A percentile compares a stretch with the other conserved stretches of the same genome.
These are phyloP conservation scores for Cremastobaeus sp. DNA, from an alignment of 2,888 invertebrate genomes.

Conservation along the genomic window DNA sequence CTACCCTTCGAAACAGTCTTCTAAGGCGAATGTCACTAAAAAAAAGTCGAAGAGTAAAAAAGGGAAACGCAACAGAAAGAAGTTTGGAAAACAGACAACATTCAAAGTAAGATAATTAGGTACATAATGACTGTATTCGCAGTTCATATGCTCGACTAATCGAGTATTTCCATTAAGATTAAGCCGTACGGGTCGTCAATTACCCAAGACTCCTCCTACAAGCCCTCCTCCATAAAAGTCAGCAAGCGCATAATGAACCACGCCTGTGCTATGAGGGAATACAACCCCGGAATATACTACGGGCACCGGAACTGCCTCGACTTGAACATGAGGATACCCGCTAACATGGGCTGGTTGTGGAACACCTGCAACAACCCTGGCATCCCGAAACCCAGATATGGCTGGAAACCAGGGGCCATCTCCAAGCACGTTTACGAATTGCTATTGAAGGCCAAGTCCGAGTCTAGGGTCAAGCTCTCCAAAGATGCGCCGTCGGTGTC, in stretches of 20 bases:
- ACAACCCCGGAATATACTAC: conserved; percentile 61
- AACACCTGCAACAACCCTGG: conserved; percentile 64
- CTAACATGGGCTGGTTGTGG: conserved; percentile 69
- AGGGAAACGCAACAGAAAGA: conserved; percentile 1
- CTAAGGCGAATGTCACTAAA: not conserved
- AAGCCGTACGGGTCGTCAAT: not conserved
- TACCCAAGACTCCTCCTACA: not conserved
- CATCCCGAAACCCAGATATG: conserved; percentile 62
- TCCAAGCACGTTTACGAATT: conserved; percentile 64
- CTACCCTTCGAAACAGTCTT: conserved; percentile 7
- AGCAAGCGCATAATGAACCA: conserved; percentile 46
- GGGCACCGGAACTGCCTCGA: conserved; percentile 68
- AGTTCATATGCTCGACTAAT: not conserved
- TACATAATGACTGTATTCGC: not conserved
- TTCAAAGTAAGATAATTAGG: conserved; percentile 6
- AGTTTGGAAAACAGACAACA: not conserved
- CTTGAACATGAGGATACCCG: conserved; percentile 64
- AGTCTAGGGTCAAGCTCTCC: conserved; percentile 31
- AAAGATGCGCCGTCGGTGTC: not conserved
- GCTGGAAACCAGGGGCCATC: conserved; percentile 70
- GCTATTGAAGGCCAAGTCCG: conserved; percentile 64
- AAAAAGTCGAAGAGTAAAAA: conserved; percentile 5
- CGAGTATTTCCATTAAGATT: not conserved
- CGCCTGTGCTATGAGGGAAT: conserved; percentile 24
- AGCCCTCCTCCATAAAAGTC: conserved; percentile 28